A percentile compares a stretch with the other conserved stretches of the same genome.
These are phyloP conservation scores for Sminthurinus aureus DNA, from an alignment of 2,888 invertebrate species.

Conservation along the genomic window DNA sequence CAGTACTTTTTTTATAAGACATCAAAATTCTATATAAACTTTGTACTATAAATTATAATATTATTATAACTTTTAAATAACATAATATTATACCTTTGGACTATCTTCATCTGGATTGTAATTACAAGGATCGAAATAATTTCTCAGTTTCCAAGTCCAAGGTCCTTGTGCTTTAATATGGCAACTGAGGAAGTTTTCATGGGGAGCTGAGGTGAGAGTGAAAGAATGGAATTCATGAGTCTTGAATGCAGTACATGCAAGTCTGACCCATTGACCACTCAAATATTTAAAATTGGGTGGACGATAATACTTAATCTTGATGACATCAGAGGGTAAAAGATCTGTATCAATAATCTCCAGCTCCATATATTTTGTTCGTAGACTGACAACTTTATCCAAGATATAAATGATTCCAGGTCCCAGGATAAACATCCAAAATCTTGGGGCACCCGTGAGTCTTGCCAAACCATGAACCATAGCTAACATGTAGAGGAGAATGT, in stretches of 20 bases:
- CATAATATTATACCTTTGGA: conserved; percentile 70
- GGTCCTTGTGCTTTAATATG: conserved; percentile 93
- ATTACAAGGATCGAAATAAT: conserved; percentile 93
- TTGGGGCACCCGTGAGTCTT: conserved; percentile 85
- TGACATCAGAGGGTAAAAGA: conserved; percentile 90
- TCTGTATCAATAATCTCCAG: conserved; percentile 93
- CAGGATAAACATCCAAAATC: conserved; percentile 94
- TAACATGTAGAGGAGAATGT: conserved; percentile 83
- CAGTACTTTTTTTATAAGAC: no score
- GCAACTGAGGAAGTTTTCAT: conserved; percentile 92
- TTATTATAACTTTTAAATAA: not conserved
- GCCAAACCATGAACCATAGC: conserved; percentile 91
- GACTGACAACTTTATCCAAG: conserved; percentile 89
- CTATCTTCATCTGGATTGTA: conserved; percentile 81
- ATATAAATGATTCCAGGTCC: conserved; percentile 89
- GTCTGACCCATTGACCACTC: conserved; percentile 92
- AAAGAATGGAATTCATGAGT: conserved; percentile 94
- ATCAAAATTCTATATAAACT: no score
- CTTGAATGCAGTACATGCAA: conserved; percentile 89
- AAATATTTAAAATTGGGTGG: conserved; percentile 94
- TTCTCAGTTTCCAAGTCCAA: conserved; percentile 96
- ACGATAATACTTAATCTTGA: conserved; percentile 92
- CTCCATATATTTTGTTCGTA: conserved; percentile 89
- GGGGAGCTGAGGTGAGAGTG: conserved; percentile 93
- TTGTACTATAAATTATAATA: no score